Evolutionary conservation across 2,113 vertebrate genomes (phyloP), one percentile per base, ranked within the genome.

Genomic region (Thalassoma bifasciatum): DNA sequence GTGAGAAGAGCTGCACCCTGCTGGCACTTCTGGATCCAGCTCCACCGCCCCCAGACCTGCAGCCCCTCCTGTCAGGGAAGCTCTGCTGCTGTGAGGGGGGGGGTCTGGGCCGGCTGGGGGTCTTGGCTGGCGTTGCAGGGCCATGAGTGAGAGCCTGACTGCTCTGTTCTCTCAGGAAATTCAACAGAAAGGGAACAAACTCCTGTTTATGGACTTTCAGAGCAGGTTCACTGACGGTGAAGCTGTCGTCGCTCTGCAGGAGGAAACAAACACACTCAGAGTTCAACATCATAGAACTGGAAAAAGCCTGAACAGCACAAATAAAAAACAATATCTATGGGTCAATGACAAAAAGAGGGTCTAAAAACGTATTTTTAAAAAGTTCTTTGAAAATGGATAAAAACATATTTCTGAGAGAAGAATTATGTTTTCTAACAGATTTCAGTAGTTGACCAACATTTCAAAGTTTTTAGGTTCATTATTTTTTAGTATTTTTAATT

Each of bases 111-210:
- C 85, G 93, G 47, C 86, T 95, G 46, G 95, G 95, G 42, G 94
- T 96, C 89, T 97, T 98, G 77, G 96, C 97, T 7, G 98, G 98
- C 0, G 97, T 98, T 44, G 96, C 89, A 1, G 96, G 97, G 4
- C 96, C 97, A 86, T 98, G 95, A 51, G 96, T 96, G 40, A 99
- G 92, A 44, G 96, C 94, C 58, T 94, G 95, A 80, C 95, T 95
- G 86, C 96, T 97, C 87, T 99, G 97, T 65, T 99, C 97, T 74
- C 96, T 93, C 82, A 99, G 92, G 90, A 98, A 99, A 86, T 99
- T 98, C 21, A 99, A 89, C 61, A 99, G 91, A 85, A 97, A 99
- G 69, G 96, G 95, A 75, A 98, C 96, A 89, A 99, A 99, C 75
- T 98, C 96, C 61, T 96, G 95, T 79, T 93, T 96, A 77, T 95